Base-by-base conservation (phyloP, 2,888 invertebrate genomes). In the Brenthis hecate region DNA sequence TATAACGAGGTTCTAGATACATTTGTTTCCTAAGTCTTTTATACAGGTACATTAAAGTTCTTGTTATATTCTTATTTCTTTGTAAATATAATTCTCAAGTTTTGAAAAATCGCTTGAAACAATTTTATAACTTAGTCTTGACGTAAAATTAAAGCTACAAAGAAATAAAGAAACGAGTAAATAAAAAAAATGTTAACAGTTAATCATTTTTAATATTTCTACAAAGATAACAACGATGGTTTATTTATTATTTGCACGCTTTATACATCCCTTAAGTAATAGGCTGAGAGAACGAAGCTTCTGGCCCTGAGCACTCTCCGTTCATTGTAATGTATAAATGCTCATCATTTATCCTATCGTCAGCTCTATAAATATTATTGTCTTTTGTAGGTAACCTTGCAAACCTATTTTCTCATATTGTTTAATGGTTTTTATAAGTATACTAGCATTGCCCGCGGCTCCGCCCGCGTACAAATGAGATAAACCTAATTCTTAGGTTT, bases 201-300 rank as follows among this genome's bases (percentile, higher is more conserved):
- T 13, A 19, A 19, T 23, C 13, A 57, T 47, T 57, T 57, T 23
- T 47, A 14, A 13, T 47, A 11, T 5, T n/a, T 23, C 47, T 28
- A n/a, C 50, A 16, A 43, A 13, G 16, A 32, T 60, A 48, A 28
- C 50, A 60, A 28, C n/a, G 36, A 43, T 43, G 36, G 11, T 43
- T 43, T 43, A 11, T 43, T 60, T 6, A 16, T 16, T 48, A 28
- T 13, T 23, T 60, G 19, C 50, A 60, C 60, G 60, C 48, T 32
- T 32, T 50, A 16, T 32, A 60, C 60, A 16, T 50, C 60, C 60
- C 60, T 50, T 60, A 60, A 60, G 60, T 60, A 60, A 60, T 60
- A 50, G 56, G 16, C 16, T 11, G 36, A 50, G 50, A 58, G 58
- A 16, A 57, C 57, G 2, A 19, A 16, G 6, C 36, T 62, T 36